Evolutionary conservation across 2,888 invertebrate genomes (phyloP), one percentile per base, ranked within the genome.

Genomic region (Diloba caeruleocephala): DNA sequence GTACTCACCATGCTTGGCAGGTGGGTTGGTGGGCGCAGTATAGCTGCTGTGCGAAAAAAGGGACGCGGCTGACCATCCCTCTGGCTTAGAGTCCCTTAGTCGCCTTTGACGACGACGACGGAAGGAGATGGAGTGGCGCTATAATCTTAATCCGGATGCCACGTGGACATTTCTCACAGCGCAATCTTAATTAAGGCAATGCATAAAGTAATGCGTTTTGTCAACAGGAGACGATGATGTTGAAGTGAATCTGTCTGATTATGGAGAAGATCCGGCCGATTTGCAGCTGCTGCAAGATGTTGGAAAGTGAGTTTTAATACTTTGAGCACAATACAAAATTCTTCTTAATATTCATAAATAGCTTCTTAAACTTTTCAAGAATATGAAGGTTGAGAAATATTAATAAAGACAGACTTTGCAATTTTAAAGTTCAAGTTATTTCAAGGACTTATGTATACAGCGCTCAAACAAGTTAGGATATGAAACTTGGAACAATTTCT

Each of bases 201-300:
- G n/a, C 9, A 44, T 28, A 21, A 12, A 41, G 46, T 23, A 37
- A 55, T 36, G 19, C 52, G 4, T 43, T 59, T 67, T 71, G 55
- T 74, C 36, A 62, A 57, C 87, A 87, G 94, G 94, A 58, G 95
- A 95, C 73, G 89, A 92, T 56, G 92, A 93, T 53, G 79, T 90
- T 31, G 92, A 90, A 65, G 79, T 88, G 43, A 89, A 82, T 69
- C 74, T 84, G 58, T 80, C 89, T 13, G 96, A 96, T 79, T 96
- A 96, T 84, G 94, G 94, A 33, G 96, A 96, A 68, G 96, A 96
- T 73, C 94, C 95, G 7, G 90, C 95, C 66, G 96, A 96, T 71
- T 89, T 95, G 76, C 95, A 95, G 78, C 78, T 96, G 70, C 88
- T 96, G 59, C 95, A 95, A 76, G 94, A 95, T 66, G 95, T 95